phyloP scores from a whole-genome alignment of 2,888 invertebrate species.

The Trachelus troglodyta region DNA sequence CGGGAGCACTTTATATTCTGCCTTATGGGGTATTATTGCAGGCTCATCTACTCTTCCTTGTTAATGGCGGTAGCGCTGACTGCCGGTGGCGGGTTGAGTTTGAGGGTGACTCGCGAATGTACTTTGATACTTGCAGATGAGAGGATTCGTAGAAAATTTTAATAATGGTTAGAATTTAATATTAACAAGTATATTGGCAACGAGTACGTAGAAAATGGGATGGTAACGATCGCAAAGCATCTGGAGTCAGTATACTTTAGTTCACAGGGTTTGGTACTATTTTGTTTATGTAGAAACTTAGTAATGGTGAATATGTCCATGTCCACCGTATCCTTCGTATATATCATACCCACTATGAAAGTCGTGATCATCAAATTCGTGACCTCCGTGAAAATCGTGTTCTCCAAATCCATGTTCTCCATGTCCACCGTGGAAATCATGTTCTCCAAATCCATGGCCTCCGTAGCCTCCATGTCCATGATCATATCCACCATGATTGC shows the following conservation, averaged over 20 bases:
- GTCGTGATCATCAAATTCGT: background rate
- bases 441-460: background rate
- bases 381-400: background rate
- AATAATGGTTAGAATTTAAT: background rate
- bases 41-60: background rate
- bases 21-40: background rate
- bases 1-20: background rate
- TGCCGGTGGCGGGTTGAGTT: background rate
- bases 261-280: background rate
- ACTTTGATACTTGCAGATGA: background rate
- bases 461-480: background rate
- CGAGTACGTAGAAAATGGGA: background rate
- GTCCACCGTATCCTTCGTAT: background rate
- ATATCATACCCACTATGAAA: background rate
- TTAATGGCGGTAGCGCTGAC: background rate
- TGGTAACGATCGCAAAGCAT: background rate
- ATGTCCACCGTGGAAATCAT: background rate
- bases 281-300: background rate
- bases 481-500: background rate
- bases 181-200: background rate
- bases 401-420: background rate
- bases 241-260: background rate
- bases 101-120: background rate
- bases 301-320: background rate
- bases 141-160: background rate